These are phyloP conservation scores for Perognathus longimembris DNA, from an alignment of 2,113 vertebrate species.

Conservation along the genomic window DNA sequence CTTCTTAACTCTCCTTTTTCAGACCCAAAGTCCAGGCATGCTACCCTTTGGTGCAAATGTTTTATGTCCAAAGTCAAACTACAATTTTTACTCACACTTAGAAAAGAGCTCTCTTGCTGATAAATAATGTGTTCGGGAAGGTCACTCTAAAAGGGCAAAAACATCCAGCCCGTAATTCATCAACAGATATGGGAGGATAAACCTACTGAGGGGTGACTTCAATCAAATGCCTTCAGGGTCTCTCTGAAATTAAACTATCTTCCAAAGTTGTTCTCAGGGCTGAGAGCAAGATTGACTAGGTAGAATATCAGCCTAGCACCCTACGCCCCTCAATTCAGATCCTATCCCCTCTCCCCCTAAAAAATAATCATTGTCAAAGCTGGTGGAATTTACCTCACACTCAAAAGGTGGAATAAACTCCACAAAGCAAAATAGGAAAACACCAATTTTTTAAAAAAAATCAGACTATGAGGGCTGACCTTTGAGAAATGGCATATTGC, in stretches of 20 bases:
- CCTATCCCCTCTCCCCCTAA: too few species aligned
- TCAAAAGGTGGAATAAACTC: too few species aligned
- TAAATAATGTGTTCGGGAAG: not conserved
- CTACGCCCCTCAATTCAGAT: too few species aligned
- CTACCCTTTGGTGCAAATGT: not conserved
- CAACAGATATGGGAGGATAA: not conserved
- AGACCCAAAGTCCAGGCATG: not conserved
- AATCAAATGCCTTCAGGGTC: not conserved
- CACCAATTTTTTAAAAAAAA: too few species aligned
- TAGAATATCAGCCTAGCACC: too few species aligned
- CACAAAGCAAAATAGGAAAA: too few species aligned
- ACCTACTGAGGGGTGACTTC: slow-evolving; percentile 10
- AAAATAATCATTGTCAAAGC: too few species aligned
- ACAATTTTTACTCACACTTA: slow-evolving; percentile 37
- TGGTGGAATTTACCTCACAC: too few species aligned
- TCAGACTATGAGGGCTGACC: too few species aligned
- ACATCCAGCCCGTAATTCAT: not conserved
- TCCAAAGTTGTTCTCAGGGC: too few species aligned
- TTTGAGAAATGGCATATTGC: too few species aligned
- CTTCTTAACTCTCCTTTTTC: not conserved
- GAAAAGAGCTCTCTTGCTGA: slow-evolving; percentile 19
- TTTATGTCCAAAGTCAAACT: slow-evolving; percentile 30
- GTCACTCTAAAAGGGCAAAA: slow-evolving; percentile 23
- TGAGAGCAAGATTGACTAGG: too few species aligned
- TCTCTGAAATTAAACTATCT: not conserved